phyloP scores from a whole-genome alignment of 2,797 vertebrate genomes.

The Cheirogaleus major region DNA sequence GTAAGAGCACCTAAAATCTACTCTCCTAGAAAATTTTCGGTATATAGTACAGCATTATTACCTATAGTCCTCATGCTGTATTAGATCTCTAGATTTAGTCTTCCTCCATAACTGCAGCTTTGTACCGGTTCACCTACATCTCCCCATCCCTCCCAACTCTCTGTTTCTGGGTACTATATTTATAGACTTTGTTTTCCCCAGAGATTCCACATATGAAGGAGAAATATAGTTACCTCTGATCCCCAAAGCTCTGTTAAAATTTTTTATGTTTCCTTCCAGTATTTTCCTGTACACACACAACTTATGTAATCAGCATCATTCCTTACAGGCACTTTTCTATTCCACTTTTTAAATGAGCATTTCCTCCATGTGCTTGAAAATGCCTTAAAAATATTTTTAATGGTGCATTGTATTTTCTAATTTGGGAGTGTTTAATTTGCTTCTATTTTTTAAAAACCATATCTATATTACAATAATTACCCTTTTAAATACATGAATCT shows the following conservation, averaged over 20 bases:
- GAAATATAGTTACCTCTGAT: neutral
- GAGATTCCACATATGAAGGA: neutral
- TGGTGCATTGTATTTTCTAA: neutral
- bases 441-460: neutral
- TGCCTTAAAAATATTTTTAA: neutral
- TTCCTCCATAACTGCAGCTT: neutral
- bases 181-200: neutral
- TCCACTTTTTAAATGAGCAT: neutral
- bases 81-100: neutral
- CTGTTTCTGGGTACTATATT: neutral
- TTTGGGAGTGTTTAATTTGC: neutral
- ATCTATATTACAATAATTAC: neutral
- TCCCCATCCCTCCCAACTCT: neutral
- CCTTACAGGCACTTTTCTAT: neutral
- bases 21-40: neutral
- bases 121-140: neutral
- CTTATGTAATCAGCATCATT: neutral
- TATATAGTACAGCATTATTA: neutral
- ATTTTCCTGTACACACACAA: neutral
- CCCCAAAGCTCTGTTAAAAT: neutral
- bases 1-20: neutral
- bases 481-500: constrained; percentile 6
- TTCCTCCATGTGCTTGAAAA: constrained; percentile 19
- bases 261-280: neutral
- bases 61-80: neutral